phyloP scores from a whole-genome alignment of 2,888 invertebrate genomes.

The Tortricodes alternella region DNA sequence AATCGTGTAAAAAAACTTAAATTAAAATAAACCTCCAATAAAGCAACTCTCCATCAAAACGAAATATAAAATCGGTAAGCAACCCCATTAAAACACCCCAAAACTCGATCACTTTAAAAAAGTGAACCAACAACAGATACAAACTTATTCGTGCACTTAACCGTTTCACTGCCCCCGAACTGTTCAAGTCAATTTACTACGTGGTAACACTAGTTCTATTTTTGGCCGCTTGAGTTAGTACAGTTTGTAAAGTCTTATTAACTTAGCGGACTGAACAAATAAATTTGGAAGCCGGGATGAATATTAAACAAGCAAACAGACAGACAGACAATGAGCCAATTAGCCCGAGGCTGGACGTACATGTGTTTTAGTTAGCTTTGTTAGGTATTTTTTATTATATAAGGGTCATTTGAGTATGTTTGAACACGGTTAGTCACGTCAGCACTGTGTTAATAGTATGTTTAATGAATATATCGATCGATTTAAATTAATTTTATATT shows the following conservation, averaged over 20 bases:
- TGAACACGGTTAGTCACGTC: background rate
- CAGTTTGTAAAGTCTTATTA: constrained; percentile 47
- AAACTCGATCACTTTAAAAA: constrained; percentile 55
- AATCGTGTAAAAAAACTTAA: background rate
- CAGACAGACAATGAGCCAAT: constrained; percentile 60
- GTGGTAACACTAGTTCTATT: background rate
- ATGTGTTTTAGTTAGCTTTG: constrained; percentile 42
- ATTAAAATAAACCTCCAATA: background rate
- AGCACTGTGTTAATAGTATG: background rate
- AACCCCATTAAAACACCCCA: constrained; percentile 26
- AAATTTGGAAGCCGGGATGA: constrained; percentile 49
- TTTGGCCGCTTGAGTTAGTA: background rate
- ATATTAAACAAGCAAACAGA: constrained; percentile 64
- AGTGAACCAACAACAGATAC: constrained; percentile 51
- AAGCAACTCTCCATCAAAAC: constrained; percentile 12
- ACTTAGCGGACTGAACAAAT: constrained; percentile 63
- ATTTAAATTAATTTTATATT: background rate
- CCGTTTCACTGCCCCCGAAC: background rate
- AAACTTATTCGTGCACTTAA: constrained; percentile 1
- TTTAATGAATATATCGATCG: background rate
- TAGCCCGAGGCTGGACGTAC: constrained; percentile 66
- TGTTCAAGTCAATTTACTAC: background rate
- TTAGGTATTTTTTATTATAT: constrained; percentile 18
- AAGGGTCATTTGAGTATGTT: background rate
- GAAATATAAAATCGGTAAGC: constrained; percentile 19